phyloP scores from a whole-genome alignment of 2,888 invertebrate species.

The Papilio demoleus region DNA sequence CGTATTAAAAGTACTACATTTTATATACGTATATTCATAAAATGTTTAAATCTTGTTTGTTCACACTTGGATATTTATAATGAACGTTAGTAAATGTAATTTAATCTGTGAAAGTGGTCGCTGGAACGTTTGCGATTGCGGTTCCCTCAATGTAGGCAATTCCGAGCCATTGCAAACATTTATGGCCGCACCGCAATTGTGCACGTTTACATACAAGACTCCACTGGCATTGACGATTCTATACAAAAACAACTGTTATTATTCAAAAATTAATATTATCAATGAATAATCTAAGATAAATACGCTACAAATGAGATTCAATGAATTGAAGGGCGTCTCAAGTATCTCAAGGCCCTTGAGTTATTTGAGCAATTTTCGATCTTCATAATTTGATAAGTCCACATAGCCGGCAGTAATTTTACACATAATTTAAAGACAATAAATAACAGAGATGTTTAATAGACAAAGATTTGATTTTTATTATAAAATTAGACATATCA shows the following conservation, averaged over 20 bases:
- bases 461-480: too few species aligned
- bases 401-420: too few species aligned
- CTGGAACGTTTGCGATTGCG: constrained; percentile 31
- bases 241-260: background rate
- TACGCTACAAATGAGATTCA: too few species aligned
- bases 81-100: constrained; percentile 26
- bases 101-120: constrained; percentile 30
- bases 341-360: too few species aligned
- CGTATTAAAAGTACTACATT: too few species aligned
- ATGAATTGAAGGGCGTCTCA: too few species aligned
- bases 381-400: too few species aligned
- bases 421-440: too few species aligned
- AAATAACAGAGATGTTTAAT: too few species aligned
- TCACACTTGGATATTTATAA: background rate
- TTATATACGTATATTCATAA: background rate
- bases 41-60: background rate
- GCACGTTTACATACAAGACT: constrained; percentile 4
- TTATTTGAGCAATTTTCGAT: too few species aligned
- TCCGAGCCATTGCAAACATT: constrained; percentile 25
- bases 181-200: constrained; percentile 27
- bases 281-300: too few species aligned
- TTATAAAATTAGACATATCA: too few species aligned
- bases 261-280: background rate
- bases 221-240: background rate
- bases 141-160: constrained; percentile 27